A percentile compares a stretch with the other conserved stretches of the same genome.
Evolutionary conservation across 2,797 vertebrate genomes (phyloP).

Genomic region (Pangasius mekongensis): DNA sequence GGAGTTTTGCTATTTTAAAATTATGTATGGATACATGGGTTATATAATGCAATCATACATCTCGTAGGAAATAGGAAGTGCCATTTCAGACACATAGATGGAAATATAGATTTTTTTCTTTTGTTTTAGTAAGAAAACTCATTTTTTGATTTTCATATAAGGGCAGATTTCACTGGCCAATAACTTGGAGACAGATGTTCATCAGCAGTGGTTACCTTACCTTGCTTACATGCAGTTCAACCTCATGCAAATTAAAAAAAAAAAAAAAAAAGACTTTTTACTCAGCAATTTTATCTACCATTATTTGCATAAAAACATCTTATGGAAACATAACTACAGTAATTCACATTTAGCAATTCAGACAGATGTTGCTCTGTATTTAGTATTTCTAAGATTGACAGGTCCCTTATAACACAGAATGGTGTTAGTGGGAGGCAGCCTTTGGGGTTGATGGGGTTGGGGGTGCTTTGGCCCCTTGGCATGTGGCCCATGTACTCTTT

Average conservation of each 20-base stretch:
- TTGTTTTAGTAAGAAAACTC: neutral
- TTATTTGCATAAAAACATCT: slow-evolving; percentile 3
- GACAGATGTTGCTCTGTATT: slow-evolving; percentile 11
- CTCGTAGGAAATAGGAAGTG: neutral
- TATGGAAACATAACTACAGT: neutral
- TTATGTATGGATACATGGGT: neutral
- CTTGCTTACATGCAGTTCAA: neutral
- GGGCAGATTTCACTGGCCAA: neutral
- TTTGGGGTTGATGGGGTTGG: slow-evolving; percentile 34
- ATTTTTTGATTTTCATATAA: neutral
- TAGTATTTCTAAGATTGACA: slow-evolving; percentile 25
- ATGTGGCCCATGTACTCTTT: slow-evolving; percentile 44
- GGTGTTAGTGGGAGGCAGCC: slow-evolving; percentile 27
- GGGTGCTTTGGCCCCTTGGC: slow-evolving; percentile 36
- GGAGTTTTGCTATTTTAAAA: neutral
- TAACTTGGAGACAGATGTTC: neutral
- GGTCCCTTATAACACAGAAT: slow-evolving; percentile 34
- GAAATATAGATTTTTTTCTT: neutral
- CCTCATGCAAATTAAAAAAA: neutral
- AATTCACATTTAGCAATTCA: neutral
- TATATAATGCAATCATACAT: neutral
- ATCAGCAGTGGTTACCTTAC: neutral
- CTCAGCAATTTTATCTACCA: neutral
- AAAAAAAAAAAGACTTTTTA: neutral
- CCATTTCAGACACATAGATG: neutral